Conservation (phyloP, 2,888 invertebrate genomes). For the Sinodicranocentrus sp. region DNA sequence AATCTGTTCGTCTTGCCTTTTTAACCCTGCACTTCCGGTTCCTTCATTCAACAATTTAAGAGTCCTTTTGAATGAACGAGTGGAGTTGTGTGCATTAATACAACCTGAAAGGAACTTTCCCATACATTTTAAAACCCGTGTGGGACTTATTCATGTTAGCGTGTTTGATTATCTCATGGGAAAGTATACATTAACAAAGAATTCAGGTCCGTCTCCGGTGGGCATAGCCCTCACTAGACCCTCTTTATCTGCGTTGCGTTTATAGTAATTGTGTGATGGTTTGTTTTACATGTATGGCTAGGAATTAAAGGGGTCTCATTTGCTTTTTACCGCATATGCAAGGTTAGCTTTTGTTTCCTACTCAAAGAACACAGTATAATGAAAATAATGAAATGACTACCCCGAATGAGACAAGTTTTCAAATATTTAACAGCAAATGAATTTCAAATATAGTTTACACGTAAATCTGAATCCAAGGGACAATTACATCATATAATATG, state of each 20-base stretch:
- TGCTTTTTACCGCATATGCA: too few species aligned
- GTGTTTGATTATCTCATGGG: background rate
- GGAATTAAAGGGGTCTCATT: too few species aligned
- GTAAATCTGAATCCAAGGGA: too few species aligned
- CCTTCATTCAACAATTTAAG: background rate
- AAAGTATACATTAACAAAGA: conserved; percentile 1
- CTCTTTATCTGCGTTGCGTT: background rate
- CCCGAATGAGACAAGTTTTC: too few species aligned
- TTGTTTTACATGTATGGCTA: too few species aligned
- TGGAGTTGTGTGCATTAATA: background rate
- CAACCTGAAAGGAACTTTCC: background rate
- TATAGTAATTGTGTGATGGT: too few species aligned
- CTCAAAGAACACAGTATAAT: too few species aligned
- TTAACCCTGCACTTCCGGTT: conserved; percentile 38
- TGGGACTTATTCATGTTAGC: background rate
- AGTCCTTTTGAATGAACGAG: background rate
- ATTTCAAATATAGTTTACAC: too few species aligned
- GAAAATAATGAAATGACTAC: too few species aligned
- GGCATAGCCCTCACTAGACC: background rate
- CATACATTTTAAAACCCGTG: background rate
- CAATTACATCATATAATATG: too few species aligned
- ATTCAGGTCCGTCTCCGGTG: conserved; percentile 27
- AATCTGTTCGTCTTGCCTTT: conserved; percentile 9
- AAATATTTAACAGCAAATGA: too few species aligned
- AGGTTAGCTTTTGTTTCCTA: too few species aligned